phyloP scores from a whole-genome alignment of 1,140 invertebrate species.

The Teleopsis dalmanni region DNA sequence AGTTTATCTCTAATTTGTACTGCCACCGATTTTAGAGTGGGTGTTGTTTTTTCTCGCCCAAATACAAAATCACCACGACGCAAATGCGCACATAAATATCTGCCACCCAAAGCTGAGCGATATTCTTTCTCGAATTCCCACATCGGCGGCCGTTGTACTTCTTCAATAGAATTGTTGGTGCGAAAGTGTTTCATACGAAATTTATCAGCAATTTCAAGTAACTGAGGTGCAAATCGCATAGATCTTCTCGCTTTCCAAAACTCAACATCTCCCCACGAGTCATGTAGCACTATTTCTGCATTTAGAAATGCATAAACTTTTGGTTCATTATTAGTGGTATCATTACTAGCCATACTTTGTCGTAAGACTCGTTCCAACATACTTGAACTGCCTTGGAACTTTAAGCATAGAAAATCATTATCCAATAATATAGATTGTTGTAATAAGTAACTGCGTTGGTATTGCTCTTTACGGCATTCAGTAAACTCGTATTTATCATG shows the following conservation, averaged over 20 bases:
- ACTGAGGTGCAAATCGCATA: conserved; percentile 74
- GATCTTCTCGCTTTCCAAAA: conserved; percentile 87
- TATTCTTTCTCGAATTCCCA: conserved; percentile 36
- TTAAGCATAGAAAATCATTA: conserved; percentile 64
- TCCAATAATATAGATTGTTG: conserved; percentile 33
- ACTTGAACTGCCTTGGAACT: conserved; percentile 72
- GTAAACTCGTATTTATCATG: conserved; percentile 67
- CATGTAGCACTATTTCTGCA: conserved; percentile 84
- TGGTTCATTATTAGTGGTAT: conserved; percentile 10
- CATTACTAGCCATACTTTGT: conserved; percentile 22
- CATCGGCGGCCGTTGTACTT: conserved; percentile 29
- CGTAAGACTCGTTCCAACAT: conserved; percentile 52
- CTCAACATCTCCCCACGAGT: conserved; percentile 68
- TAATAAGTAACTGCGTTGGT: conserved; percentile 22
- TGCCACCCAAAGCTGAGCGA: conserved; percentile 58
- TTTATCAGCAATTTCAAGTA: conserved; percentile 61
- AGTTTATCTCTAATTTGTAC: conserved; percentile 59
- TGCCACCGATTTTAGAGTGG: conserved; percentile 62
- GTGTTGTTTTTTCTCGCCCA: conserved; percentile 57
- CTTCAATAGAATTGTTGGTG: conserved; percentile 49
- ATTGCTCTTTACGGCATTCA: conserved; percentile 46
- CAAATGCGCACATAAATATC: conserved; percentile 73
- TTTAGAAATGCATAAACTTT: conserved; percentile 73
- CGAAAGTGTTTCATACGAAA: conserved; percentile 63
- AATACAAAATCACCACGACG: conserved; percentile 73